These are phyloP conservation scores for Mustela nigripes DNA, from an alignment of 2,113 vertebrate genomes.

Conservation along the genomic window DNA sequence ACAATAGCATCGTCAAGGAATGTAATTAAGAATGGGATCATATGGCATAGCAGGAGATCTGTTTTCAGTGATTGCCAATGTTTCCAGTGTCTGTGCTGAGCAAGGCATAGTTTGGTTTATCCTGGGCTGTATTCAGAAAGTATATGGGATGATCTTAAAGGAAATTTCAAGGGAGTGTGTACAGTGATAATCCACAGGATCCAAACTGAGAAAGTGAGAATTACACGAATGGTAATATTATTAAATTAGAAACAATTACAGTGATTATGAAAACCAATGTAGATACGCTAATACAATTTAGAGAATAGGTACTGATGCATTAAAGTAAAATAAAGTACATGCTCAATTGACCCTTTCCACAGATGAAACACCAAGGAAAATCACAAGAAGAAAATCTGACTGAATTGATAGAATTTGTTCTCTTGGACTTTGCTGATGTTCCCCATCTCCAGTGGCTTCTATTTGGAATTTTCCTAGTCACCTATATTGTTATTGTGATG, in stretches of 20 bases:
- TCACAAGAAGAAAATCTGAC: not conserved
- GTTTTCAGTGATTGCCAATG: not conserved
- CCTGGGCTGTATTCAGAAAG: not conserved
- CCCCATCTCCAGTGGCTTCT: constrained; percentile 42
- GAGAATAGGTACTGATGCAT: not conserved
- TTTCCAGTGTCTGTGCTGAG: not conserved
- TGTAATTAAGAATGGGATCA: not conserved
- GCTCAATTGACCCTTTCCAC: not conserved
- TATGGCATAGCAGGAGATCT: not conserved
- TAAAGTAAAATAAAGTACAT: not conserved
- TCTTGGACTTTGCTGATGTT: constrained; percentile 68
- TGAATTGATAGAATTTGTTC: constrained; percentile 45
- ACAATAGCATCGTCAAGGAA: not conserved
- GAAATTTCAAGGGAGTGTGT: not conserved
- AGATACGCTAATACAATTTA: not conserved
- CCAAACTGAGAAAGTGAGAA: not conserved
- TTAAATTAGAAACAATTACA: not conserved
- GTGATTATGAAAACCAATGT: not conserved
- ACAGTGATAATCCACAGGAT: not conserved
- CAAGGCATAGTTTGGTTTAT: not conserved
- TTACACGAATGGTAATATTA: not conserved
- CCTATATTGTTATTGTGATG: constrained; percentile 32
- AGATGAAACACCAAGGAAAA: constrained; percentile 7
- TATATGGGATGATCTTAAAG: not conserved
- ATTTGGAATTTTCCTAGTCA: constrained; percentile 34